A percentile compares a stretch with the other conserved stretches of the same genome.
These are phyloP conservation scores for Aegypius monachus DNA, from an alignment of 2,113 vertebrate genomes.

Conservation along the genomic window DNA sequence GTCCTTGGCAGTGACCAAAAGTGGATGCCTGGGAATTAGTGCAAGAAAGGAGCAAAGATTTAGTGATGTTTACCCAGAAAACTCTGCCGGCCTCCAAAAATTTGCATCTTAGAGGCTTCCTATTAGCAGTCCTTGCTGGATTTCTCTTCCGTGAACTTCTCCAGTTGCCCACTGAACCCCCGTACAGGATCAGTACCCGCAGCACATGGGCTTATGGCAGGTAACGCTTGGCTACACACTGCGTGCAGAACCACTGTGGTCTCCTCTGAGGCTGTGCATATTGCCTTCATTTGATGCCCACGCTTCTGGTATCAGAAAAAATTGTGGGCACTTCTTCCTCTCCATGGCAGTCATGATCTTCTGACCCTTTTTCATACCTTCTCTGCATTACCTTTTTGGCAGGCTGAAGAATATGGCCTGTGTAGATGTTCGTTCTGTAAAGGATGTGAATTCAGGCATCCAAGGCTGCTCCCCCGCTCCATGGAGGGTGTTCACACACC, in stretches of 20 bases:
- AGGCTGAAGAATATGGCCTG: not conserved
- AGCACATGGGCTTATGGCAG: accelerated
- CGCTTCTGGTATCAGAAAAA: not conserved
- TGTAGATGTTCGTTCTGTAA: not conserved
- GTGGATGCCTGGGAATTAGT: not conserved
- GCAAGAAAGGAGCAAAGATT: not conserved
- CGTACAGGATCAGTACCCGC: not conserved
- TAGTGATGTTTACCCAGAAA: not conserved
- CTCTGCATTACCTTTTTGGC: not conserved
- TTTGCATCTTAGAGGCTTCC: not conserved
- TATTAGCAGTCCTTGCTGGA: not conserved
- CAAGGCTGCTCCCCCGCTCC: not conserved
- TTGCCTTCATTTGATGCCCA: not conserved
- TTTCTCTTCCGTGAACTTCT: not conserved
- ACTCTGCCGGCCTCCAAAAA: not conserved
- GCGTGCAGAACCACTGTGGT: accelerated
- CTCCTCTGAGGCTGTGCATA: not conserved
- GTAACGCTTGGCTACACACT: accelerated
- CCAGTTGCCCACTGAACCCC: not conserved
- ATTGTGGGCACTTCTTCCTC: not conserved
- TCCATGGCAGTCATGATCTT: not conserved
- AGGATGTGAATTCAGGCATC: not conserved
- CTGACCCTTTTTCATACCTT: not conserved
- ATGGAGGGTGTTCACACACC: not conserved
- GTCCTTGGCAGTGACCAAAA: not conserved